A percentile compares a stretch with the other conserved stretches of the same genome.
phyloP scores from a whole-genome alignment of 2,888 invertebrate genomes.

The Hymenopus coronatus region DNA sequence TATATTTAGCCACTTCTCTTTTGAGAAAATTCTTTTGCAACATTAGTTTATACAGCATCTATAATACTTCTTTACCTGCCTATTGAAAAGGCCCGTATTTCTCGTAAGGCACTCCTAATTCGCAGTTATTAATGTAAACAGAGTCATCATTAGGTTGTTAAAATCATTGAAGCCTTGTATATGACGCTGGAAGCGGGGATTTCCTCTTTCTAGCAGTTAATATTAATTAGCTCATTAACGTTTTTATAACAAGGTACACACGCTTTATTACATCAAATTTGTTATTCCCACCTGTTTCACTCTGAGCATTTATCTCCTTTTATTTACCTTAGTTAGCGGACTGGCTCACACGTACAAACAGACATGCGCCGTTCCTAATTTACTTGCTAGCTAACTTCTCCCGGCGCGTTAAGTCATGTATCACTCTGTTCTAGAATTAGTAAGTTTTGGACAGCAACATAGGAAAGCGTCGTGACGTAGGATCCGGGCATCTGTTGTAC shows the following conservation, averaged over 20 bases:
- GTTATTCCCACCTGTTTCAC: neutral
- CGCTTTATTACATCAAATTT: neutral
- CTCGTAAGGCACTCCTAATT: too few species aligned
- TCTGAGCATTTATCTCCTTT: neutral
- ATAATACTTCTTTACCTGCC: too few species aligned
- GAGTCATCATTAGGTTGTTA: neutral
- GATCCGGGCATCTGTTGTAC: neutral
- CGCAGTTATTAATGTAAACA: neutral
- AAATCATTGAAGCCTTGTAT: neutral
- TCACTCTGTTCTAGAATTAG: neutral
- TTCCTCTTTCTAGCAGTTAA: neutral
- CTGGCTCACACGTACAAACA: neutral
- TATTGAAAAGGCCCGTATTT: too few species aligned
- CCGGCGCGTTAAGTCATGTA: neutral
- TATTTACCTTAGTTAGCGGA: neutral
- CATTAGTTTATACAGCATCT: too few species aligned
- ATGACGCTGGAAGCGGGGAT: neutral
- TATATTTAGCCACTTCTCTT: too few species aligned
- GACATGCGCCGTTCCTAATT: neutral
- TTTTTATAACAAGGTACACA: neutral
- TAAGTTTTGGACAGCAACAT: neutral
- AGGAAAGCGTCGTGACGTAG: neutral
- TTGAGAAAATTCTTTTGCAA: too few species aligned
- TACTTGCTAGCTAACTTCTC: neutral
- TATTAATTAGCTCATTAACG: neutral